These are phyloP conservation scores for Drosophila burlai DNA, from an alignment of 1,140 invertebrate genomes.

Conservation along the genomic window DNA sequence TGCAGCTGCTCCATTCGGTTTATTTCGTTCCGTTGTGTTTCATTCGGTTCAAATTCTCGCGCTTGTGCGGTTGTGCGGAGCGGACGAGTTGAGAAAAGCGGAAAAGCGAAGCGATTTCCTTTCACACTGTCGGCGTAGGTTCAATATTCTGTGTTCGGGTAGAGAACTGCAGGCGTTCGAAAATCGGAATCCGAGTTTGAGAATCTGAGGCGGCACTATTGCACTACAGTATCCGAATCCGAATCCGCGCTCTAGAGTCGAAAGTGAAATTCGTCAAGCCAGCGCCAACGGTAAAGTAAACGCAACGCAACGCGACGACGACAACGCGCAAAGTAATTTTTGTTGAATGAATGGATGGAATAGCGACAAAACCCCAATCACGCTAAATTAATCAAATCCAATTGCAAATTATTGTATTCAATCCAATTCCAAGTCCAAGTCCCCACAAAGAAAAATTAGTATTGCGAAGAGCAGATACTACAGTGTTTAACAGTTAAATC, in stretches of 20 bases:
- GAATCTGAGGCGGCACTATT: constrained; percentile 24
- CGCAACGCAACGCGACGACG: constrained; percentile 34
- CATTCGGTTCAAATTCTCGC: constrained; percentile 70
- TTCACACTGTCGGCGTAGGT: constrained; percentile 59
- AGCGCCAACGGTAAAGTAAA: constrained; percentile 72
- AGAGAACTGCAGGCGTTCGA: constrained; percentile 63
- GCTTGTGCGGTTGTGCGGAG: constrained; percentile 75
- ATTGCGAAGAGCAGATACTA: constrained; percentile 49
- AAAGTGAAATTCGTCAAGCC: constrained; percentile 70
- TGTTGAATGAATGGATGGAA: constrained; percentile 72
- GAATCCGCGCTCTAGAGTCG: constrained; percentile 46
- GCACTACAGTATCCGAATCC: constrained; percentile 17
- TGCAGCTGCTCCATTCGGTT: constrained; percentile 57
- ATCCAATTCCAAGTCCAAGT: constrained; percentile 19
- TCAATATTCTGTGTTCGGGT: constrained; percentile 62
- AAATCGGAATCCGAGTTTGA: constrained; percentile 41
- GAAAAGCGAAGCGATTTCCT: constrained; percentile 50
- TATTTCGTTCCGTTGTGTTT: constrained; percentile 27
- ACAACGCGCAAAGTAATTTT: constrained; percentile 53
- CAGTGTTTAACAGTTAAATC: constrained; percentile 73
- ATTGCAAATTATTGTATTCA: constrained; percentile 33
- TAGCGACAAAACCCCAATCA: constrained; percentile 39
- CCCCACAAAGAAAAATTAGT: constrained; percentile 45
- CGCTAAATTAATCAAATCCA: constrained; percentile 44
- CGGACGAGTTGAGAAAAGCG: constrained; percentile 54